phyloP scores from a whole-genome alignment of 2,888 invertebrate genomes.

The Volucella inflata region DNA sequence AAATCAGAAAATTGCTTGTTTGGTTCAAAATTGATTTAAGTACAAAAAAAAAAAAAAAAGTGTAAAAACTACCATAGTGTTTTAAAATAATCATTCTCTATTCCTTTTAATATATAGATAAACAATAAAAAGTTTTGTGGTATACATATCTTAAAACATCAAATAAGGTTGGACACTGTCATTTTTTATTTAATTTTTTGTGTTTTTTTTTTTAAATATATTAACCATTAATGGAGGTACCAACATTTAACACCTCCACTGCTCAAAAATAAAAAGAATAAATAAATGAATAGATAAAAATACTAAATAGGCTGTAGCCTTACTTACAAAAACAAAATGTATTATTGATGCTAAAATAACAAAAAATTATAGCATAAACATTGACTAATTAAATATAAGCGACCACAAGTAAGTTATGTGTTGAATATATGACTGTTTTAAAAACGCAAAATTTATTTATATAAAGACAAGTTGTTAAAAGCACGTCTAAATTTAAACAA shows the following conservation, averaged over 20 bases:
- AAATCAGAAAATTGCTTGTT: constrained; percentile 22
- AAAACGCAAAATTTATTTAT: constrained; percentile 6
- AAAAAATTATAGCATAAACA: neutral
- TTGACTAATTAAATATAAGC: neutral
- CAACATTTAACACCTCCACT: too few relatives aligned
- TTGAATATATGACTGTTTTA: constrained; percentile 24
- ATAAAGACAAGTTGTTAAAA: neutral
- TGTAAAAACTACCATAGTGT: too few relatives aligned
- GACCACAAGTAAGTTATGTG: constrained; percentile 1
- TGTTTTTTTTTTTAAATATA: neutral
- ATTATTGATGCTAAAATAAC: constrained; percentile 7
- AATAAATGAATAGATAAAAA: too few relatives aligned
- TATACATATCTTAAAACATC: constrained; percentile 15
- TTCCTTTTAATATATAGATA: constrained; percentile 6
- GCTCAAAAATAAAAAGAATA: too few relatives aligned
- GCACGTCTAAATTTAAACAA: neutral
- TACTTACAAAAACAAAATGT: neutral
- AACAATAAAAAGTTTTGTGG: constrained; percentile 10
- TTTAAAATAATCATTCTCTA: neutral
- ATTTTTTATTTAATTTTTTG: too few relatives aligned
- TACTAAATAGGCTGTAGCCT: too few relatives aligned
- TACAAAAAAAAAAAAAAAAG: constrained; percentile 1
- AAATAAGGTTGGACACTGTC: neutral
- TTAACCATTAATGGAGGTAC: too few relatives aligned
- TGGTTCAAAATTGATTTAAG: constrained; percentile 3